Conservation (phyloP, 2,888 invertebrate genomes). For the Drosophila tripunctata region DNA sequence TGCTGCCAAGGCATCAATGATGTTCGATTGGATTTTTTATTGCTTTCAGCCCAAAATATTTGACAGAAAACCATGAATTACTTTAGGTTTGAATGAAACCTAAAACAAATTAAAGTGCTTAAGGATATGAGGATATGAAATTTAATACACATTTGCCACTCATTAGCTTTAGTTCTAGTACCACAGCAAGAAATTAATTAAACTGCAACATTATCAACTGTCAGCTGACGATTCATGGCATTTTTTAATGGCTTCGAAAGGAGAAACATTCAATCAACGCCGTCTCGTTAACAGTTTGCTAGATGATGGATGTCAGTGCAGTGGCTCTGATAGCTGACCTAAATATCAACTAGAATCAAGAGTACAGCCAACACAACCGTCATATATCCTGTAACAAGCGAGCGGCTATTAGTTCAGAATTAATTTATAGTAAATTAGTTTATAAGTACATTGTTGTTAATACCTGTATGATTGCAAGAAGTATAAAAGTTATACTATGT, state of each 20-base stretch:
- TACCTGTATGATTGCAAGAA: too few relatives aligned
- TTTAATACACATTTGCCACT: not conserved
- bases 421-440: too few relatives aligned
- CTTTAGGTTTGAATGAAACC: not conserved
- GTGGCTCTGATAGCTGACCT: slow-evolving; percentile 33
- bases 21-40: slow-evolving; percentile 17
- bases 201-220: slow-evolving; percentile 23
- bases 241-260: slow-evolving; percentile 26
- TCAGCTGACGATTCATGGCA: slow-evolving; percentile 9
- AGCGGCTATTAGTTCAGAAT: not conserved
- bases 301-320: slow-evolving; percentile 17
- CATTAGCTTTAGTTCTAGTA: not conserved
- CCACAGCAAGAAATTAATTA: slow-evolving; percentile 23
- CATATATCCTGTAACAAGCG: too few relatives aligned
- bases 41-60: slow-evolving; percentile 7
- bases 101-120: not conserved
- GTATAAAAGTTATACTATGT: too few relatives aligned
- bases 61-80: slow-evolving; percentile 10
- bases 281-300: slow-evolving; percentile 34
- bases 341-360: not conserved
- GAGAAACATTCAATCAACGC: slow-evolving; percentile 42
- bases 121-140: not conserved
- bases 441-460: too few relatives aligned
- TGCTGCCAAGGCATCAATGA: not conserved
- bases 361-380: not conserved